Evolutionary conservation across 2,888 invertebrate species (phyloP).

Genomic region (Clepsis dumicolana): DNA sequence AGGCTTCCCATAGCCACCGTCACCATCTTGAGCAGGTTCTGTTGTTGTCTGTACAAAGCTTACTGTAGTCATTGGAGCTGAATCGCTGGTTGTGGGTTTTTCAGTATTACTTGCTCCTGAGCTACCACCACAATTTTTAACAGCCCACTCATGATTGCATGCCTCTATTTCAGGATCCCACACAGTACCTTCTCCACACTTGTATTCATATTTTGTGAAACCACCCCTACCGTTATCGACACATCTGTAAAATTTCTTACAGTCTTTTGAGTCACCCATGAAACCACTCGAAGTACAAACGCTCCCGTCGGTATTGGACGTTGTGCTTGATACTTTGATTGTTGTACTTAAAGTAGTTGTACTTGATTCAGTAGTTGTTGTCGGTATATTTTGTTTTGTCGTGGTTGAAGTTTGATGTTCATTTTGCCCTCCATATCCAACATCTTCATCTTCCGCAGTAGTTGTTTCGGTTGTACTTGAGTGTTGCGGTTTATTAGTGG

Average conservation of each 20-base stretch:
- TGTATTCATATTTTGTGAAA: conserved; percentile 83
- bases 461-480: conserved; percentile 47
- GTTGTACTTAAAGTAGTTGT: conserved; percentile 9
- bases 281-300: conserved; percentile 84
- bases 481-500: conserved; percentile 43
- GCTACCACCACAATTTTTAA: conserved; percentile 52
- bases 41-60: conserved; percentile 48
- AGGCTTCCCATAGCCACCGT: conserved; percentile 54
- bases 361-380: conserved; percentile 21
- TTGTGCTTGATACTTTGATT: conserved; percentile 1
- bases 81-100: conserved; percentile 32
- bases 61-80: conserved; percentile 43
- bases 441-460: conserved; percentile 45
- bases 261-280: conserved; percentile 83
- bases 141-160: conserved; percentile 87
- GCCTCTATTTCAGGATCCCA: conserved; percentile 86
- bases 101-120: conserved; percentile 8
- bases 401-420: conserved; percentile 37
- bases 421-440: conserved; percentile 47
- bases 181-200: conserved; percentile 86
- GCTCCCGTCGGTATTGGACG: conserved; percentile 18
- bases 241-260: conserved; percentile 90
- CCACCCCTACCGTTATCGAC: conserved; percentile 81
- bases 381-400: conserved; percentile 23
- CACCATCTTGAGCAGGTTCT: conserved; percentile 45